These are phyloP conservation scores for Cryptomyrus ogoouensis DNA, from an alignment of 2,113 vertebrate genomes.

Conservation along the genomic window DNA sequence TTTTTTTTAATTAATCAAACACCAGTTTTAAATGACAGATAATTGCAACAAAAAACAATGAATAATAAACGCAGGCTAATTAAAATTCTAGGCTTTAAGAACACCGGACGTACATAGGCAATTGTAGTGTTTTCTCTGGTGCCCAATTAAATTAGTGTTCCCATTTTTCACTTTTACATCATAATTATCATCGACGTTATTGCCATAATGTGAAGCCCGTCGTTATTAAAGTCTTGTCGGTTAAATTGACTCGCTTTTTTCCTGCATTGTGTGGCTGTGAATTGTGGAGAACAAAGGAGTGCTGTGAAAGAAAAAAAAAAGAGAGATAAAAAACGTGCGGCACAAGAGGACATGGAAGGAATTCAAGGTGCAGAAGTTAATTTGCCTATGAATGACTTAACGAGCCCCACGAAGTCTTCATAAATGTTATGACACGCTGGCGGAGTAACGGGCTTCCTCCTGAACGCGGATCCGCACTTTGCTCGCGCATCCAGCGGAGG, in stretches of 20 bases:
- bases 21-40: constrained; percentile 7
- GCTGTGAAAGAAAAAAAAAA: neutral
- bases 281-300: neutral
- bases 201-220: neutral
- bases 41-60: constrained; percentile 6
- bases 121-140: neutral
- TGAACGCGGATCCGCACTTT: neutral
- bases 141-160: neutral
- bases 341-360: neutral
- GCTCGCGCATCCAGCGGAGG: neutral
- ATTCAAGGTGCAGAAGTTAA: constrained; percentile 3
- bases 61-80: neutral
- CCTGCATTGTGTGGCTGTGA: neutral
- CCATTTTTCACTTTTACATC: neutral
- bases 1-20: neutral
- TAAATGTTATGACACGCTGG: neutral
- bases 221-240: neutral
- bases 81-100: neutral
- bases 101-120: neutral
- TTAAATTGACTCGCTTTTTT: constrained; percentile 5
- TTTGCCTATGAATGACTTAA: constrained; percentile 5
- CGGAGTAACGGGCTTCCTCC: neutral
- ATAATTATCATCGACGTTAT: constrained; percentile 6
- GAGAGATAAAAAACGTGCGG: neutral
- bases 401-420: neutral